Conservation (phyloP, 2,113 vertebrate species). For the Tragulus kanchil region DNA sequence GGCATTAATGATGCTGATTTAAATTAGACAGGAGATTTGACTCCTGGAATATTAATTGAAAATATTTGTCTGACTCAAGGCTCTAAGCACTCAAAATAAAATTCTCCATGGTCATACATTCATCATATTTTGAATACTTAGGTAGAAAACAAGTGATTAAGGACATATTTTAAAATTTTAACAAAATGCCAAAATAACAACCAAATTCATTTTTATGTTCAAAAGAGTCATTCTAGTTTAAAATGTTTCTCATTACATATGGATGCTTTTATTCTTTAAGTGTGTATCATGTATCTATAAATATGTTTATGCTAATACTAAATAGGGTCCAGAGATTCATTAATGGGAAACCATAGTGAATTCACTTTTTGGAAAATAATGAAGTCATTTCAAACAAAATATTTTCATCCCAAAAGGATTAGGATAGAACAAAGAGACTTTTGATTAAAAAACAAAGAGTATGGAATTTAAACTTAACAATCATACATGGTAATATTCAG, state of each 20-base stretch:
- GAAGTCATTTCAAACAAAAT: slow-evolving; percentile 14
- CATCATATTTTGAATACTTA: neutral
- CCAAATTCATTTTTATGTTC: neutral
- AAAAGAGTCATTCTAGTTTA: neutral
- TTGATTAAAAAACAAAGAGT: neutral
- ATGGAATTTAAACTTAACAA: neutral
- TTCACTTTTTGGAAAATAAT: slow-evolving; percentile 42
- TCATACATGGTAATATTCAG: slow-evolving; percentile 9
- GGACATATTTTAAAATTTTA: neutral
- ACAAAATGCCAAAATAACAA: neutral
- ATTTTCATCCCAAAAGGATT: neutral
- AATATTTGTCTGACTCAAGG: slow-evolving; percentile 35
- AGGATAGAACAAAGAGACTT: neutral
- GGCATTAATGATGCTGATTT: slow-evolving; percentile 65
- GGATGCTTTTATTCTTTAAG: slow-evolving; percentile 6
- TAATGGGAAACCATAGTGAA: neutral
- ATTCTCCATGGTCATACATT: neutral
- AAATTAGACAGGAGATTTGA: slow-evolving; percentile 48
- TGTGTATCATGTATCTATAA: neutral
- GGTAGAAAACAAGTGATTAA: neutral
- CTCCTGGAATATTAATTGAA: slow-evolving; percentile 12
- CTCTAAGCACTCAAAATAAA: slow-evolving; percentile 11
- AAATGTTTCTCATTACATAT: neutral
- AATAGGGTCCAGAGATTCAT: neutral
- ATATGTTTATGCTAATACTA: neutral